phyloP scores from a whole-genome alignment of 2,797 vertebrate species.

The Glossophaga mutica region DNA sequence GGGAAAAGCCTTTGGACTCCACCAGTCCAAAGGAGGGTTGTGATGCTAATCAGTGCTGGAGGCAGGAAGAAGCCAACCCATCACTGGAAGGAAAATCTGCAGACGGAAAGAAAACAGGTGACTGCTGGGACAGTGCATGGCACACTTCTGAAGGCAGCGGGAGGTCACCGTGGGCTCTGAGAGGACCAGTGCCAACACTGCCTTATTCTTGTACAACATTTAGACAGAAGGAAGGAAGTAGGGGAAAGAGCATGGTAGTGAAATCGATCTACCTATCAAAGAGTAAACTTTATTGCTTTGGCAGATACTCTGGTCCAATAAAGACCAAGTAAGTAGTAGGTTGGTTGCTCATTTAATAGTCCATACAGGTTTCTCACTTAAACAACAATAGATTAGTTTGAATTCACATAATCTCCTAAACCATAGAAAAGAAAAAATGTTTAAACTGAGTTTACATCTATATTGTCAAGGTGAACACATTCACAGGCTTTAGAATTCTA shows the following conservation, averaged over 20 bases:
- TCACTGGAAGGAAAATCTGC: not conserved
- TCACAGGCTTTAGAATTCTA: not conserved
- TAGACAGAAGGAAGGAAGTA: not conserved
- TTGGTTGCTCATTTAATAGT: not conserved
- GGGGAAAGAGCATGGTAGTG: not conserved
- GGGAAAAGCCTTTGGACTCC: not conserved
- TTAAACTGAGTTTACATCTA: not conserved
- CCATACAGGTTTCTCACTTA: not conserved
- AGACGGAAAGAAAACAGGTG: constrained; percentile 3
- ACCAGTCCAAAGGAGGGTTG: not conserved
- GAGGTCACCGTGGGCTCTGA: not conserved
- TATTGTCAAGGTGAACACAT: not conserved
- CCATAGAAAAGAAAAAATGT: not conserved
- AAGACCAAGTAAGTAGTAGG: not conserved
- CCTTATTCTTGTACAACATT: not conserved
- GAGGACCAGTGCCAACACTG: not conserved
- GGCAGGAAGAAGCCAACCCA: not conserved
- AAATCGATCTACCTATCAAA: not conserved
- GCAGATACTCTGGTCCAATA: not conserved
- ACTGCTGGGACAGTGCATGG: not conserved
- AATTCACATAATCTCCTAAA: not conserved
- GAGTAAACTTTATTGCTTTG: not conserved
- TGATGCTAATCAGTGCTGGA: not conserved
- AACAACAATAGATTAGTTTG: not conserved
- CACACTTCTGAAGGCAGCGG: not conserved